Base-by-base conservation (phyloP, 2,113 vertebrate species). In the Clarias magur region DNA sequence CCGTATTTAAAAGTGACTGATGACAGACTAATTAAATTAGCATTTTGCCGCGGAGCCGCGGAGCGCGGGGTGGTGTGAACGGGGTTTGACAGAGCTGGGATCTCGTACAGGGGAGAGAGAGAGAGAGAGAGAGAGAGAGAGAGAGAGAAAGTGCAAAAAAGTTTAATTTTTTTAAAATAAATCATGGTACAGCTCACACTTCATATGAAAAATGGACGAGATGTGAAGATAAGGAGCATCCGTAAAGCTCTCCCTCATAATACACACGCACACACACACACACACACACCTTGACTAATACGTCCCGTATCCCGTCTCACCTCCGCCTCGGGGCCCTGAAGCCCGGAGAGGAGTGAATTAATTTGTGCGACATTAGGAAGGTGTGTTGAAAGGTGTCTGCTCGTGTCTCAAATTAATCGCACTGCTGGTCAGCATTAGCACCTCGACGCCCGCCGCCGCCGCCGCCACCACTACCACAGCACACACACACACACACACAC, bases 311-410 rank as follows among this genome's bases (percentile, higher is more conserved):
- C 57, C 70, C 38, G 59, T 88, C 85, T 83, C 82, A 21, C 25
- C 76, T 65, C 79, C 87, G 54, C 56, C 68, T 42, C 57, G 23
- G 38, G 60, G 84, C 82, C 23, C 62, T 87, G 88, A 89, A 93
- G 93, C 92, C 95, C 95, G 95, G 96, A 95, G 97, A 98, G 96
- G 97, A 97, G 97, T 97, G 97, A 99, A 99, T 99, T 99, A 97
- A 99, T 99, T 98, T 98, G 96, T 97, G 96, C 95, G 96, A 96
- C 97, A 97, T 98, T 97, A 99, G 96, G 96, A 99, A 98, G 97
- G 97, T 98, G 97, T 98, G 97, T 97, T 98, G 98, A 98, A 99
- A 99, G 97, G 97, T 98, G 97, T 98, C 97, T 97, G 96, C 96
- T 98, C 96, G 97, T 97, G 97, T 98, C 98, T 97, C 97, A 97